Evolutionary conservation across 2,113 vertebrate genomes (phyloP).

Genomic region (Petromus typicus): DNA sequence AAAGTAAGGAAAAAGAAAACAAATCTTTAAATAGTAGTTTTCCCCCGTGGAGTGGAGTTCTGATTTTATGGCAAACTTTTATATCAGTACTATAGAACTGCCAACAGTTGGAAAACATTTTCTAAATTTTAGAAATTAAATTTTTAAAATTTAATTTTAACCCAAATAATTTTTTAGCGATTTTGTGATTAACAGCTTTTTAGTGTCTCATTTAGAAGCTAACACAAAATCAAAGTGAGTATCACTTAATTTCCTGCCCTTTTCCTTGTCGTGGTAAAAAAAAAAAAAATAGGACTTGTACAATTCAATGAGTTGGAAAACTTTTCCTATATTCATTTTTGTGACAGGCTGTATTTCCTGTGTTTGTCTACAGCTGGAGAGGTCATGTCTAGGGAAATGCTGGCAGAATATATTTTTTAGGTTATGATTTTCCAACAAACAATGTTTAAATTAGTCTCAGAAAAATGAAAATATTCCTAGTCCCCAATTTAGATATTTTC

Average conservation of each 20-base stretch:
- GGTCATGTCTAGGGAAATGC: neutral
- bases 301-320: conserved; percentile 8
- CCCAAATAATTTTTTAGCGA: conserved; percentile 25
- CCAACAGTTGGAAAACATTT: conserved; percentile 53
- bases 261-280: neutral
- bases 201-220: neutral
- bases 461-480: neutral
- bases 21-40: neutral
- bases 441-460: neutral
- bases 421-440: neutral
- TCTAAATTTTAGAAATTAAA: too few relatives aligned
- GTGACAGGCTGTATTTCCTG: conserved; percentile 43
- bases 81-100: neutral
- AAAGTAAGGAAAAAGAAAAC: conserved; percentile 39
- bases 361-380: conserved; percentile 11
- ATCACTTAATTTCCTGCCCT: neutral
- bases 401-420: neutral
- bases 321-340: neutral
- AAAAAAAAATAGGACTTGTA: neutral
- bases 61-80: conserved; percentile 32
- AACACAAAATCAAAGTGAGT: conserved; percentile 35
- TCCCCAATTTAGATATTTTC: neutral
- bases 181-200: neutral
- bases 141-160: conserved; percentile 60
- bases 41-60: neutral